Conservation (phyloP, 2,888 invertebrate species). For the Lasioglossum villosulum region DNA sequence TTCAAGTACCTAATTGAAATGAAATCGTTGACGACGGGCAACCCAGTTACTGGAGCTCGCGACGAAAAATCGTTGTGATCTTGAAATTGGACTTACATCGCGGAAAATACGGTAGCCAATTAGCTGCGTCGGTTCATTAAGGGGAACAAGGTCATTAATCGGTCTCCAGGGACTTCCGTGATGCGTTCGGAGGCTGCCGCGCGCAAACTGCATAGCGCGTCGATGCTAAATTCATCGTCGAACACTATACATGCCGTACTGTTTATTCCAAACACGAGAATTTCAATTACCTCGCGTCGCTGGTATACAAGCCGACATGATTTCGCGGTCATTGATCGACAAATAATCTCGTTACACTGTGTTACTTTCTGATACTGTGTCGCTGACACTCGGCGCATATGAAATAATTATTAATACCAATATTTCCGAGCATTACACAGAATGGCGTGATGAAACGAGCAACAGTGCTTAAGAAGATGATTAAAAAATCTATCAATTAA, state of each 20-base stretch:
- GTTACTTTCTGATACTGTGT: constrained; percentile 43
- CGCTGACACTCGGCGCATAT: constrained; percentile 19
- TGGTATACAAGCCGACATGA: constrained; percentile 32
- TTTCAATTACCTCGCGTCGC: constrained; percentile 58
- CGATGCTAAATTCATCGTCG: constrained; percentile 56
- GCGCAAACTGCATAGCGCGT: constrained; percentile 45
- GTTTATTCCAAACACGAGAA: constrained; percentile 61
- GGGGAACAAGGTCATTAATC: constrained; percentile 54
- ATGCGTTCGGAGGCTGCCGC: constrained; percentile 27
- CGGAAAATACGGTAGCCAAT: constrained; percentile 29
- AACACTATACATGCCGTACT: constrained; percentile 40
- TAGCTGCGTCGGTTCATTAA: constrained; percentile 54
- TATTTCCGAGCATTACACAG: neutral
- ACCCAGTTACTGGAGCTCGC: neutral
- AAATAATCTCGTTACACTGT: constrained; percentile 45
- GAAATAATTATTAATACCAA: constrained; percentile 30
- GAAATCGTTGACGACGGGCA: neutral
- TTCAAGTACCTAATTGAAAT: neutral
- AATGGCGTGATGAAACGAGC: neutral
- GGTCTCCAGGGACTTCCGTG: constrained; percentile 43
- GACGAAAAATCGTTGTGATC: neutral
- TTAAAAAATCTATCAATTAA: constrained; percentile 1
- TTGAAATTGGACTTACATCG: constrained; percentile 22
- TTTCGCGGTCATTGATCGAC: constrained; percentile 55
- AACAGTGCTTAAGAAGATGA: neutral